phyloP scores from a whole-genome alignment of 1,140 invertebrate genomes.

The Semibalanus balanoides region DNA sequence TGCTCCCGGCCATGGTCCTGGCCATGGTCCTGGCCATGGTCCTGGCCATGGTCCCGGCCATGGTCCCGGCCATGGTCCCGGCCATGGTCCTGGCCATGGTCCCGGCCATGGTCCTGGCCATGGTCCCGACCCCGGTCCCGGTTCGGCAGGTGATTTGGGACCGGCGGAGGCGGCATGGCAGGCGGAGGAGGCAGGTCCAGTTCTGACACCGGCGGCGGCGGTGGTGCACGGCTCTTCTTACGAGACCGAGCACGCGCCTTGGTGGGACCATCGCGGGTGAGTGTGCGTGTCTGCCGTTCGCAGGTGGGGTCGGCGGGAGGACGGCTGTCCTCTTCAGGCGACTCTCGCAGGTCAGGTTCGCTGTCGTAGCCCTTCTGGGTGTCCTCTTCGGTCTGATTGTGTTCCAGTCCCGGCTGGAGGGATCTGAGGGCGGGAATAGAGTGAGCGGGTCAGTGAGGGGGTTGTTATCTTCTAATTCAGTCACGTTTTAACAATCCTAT shows the following conservation, averaged over 20 bases:
- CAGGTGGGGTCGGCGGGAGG: constrained; percentile 13
- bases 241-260: constrained; percentile 28
- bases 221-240: constrained; percentile 20
- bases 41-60: not conserved
- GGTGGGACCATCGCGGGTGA: constrained; percentile 27
- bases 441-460: too few species aligned
- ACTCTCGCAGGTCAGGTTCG: constrained; percentile 48
- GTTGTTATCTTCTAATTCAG: too few species aligned
- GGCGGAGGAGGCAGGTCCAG: constrained; percentile 2
- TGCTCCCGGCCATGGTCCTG: too few species aligned
- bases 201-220: constrained; percentile 11
- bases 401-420: not conserved
- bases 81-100: too few species aligned
- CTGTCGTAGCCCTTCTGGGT: constrained; percentile 41
- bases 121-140: too few species aligned
- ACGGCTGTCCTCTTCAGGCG: constrained; percentile 14
- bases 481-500: too few species aligned
- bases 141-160: not conserved
- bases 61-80: not conserved
- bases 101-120: too few species aligned
- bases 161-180: not conserved
- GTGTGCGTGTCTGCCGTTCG: constrained; percentile 17
- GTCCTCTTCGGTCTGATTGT: not conserved
- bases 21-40: too few species aligned
- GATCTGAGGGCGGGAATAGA: not conserved